Percentiles rank a stretch among this genome's conserved stretches.
Conservation (phyloP, 2,888 invertebrate genomes). For the Spisula subtruncata region DNA sequence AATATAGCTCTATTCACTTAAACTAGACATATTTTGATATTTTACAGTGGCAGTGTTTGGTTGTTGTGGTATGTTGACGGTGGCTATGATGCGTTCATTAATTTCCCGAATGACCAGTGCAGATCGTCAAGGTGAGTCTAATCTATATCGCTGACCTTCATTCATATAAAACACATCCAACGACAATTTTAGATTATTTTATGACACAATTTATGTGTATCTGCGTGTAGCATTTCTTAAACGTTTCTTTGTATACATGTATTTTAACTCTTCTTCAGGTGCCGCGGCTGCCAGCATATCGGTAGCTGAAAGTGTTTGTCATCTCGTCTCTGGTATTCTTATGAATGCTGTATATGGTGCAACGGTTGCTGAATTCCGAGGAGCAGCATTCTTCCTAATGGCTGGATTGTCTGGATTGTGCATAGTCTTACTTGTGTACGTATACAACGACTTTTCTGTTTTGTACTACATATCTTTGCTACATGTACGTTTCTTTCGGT, state of each 20-base stretch:
- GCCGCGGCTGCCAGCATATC: conserved; percentile 33
- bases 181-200: too few relatives aligned
- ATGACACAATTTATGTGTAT: too few relatives aligned
- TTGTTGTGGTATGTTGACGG: conserved; percentile 18
- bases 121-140: conserved; percentile 16
- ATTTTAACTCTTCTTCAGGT: neutral
- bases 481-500: too few relatives aligned
- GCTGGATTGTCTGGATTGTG: neutral
- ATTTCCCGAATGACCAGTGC: conserved; percentile 18
- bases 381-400: conserved; percentile 25
- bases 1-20: too few relatives aligned
- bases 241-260: too few relatives aligned
- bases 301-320: conserved; percentile 1
- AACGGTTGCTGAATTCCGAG: conserved; percentile 20
- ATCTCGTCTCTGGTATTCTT: conserved; percentile 2
- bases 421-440: conserved; percentile 30
- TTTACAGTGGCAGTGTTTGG: conserved; percentile 36
- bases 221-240: too few relatives aligned
- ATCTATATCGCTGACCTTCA: too few relatives aligned
- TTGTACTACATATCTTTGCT: too few relatives aligned
- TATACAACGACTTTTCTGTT: too few relatives aligned
- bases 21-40: neutral
- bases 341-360: conserved; percentile 23
- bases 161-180: too few relatives aligned
- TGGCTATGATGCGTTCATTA: conserved; percentile 27